Evolutionary conservation across 2,113 vertebrate genomes (phyloP), one percentile per base, ranked within the genome.

Genomic region (Felis chaus): DNA sequence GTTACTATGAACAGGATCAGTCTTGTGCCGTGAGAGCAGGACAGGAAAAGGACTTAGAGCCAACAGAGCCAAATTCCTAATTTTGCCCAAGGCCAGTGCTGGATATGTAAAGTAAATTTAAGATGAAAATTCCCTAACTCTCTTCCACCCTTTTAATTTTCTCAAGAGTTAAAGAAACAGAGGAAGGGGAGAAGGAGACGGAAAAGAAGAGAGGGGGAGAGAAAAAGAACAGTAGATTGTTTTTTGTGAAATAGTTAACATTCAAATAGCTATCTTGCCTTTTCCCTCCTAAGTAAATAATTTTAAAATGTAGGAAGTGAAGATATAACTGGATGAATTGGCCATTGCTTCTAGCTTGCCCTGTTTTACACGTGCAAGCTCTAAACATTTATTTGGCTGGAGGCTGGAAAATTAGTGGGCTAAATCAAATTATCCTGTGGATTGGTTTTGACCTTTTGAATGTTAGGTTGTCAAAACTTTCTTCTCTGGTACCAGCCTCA

Each of bases 391-490:
- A 61, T 76, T 79, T 95, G 87, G 85, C 79, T 85, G 79, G 84
- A 91, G 94, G 48, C 61, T 91, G 86, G 96, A 95, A 94, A 97
- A 98, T 82, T 96, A 61, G 96, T 85, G 92, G 84, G 97, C 95
- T 97, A 96, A 98, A 95, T 95, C 93, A 95, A 95, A 97, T 97
- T 96, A 97, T 97, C 97, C 94, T 1, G 4, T 93, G 97, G 95
- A 97, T 95, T 98, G 94, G 95, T 97, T 97, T 63, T 98, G 98
- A 97, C 96, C 97, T 98, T 98, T 98, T 81, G 82, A 97, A 93
- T 94, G 87, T 92, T 90, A 97, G 97, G 90, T 95, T 96, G 96
- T 98, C 98, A 98, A 97, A 98, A 97, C 91, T 97, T 98, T 97
- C 95, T 97, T 57, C 95, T 97, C 94, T 97, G 15, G 48, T 80